phyloP scores from a whole-genome alignment of 23 tunicate species.

The Diplosoma virens region DNA sequence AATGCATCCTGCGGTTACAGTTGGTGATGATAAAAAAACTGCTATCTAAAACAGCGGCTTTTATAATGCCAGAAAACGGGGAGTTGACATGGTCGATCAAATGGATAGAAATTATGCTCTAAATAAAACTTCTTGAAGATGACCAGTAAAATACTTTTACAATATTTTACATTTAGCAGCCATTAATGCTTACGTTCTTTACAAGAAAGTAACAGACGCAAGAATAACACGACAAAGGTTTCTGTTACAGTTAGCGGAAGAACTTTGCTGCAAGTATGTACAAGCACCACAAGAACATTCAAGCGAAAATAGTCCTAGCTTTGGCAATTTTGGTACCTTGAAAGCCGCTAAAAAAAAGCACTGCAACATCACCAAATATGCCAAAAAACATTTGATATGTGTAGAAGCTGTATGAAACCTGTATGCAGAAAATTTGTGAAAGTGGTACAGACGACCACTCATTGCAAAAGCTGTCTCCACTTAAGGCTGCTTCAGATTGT shows the following conservation, averaged over 20 bases:
- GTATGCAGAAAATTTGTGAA: too few relatives aligned
- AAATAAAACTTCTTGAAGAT: not conserved
- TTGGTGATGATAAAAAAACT: not conserved
- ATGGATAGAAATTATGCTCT: not conserved
- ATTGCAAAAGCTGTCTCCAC: too few relatives aligned
- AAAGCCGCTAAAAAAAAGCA: too few relatives aligned
- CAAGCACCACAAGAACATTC: not conserved
- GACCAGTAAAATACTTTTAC: not conserved
- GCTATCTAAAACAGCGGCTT: not conserved
- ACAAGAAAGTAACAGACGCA: not conserved
- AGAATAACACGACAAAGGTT: not conserved
- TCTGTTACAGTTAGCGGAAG: not conserved
- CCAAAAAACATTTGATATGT: too few relatives aligned
- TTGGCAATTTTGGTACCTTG: too few relatives aligned
- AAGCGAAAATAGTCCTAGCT: too few relatives aligned
- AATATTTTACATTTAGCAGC: not conserved
- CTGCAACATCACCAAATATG: too few relatives aligned
- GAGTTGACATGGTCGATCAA: not conserved
- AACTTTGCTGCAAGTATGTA: not conserved
- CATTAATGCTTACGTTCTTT: not conserved
- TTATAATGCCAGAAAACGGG: not conserved
- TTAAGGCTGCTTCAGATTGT: too few relatives aligned
- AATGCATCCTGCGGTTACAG: not conserved
- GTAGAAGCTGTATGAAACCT: too few relatives aligned
- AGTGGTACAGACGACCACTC: too few relatives aligned